A percentile compares a stretch with the other conserved stretches of the same genome.
Conservation (phyloP, 2,888 invertebrate genomes). For the Heliconius charithonia region DNA sequence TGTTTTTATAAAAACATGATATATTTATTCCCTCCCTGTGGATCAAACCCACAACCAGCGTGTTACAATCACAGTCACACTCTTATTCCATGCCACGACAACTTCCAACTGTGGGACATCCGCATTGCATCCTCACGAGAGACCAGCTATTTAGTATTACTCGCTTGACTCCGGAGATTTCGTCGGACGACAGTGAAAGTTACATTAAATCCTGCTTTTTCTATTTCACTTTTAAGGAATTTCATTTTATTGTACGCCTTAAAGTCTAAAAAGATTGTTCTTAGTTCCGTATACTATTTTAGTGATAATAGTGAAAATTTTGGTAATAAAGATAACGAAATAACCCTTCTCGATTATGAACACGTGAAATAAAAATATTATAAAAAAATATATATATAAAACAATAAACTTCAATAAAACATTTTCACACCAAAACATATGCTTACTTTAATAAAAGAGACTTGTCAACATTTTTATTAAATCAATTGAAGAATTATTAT, state of each 20-base stretch:
- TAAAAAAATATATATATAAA: neutral
- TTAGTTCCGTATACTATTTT: too few relatives aligned
- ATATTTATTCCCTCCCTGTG: too few relatives aligned
- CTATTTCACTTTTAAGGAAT: neutral
- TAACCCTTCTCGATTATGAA: neutral
- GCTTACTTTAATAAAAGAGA: neutral
- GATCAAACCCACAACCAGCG: too few relatives aligned
- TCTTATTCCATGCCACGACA: too few relatives aligned
- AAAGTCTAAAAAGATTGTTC: too few relatives aligned
- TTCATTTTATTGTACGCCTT: neutral
- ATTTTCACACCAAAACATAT: neutral
- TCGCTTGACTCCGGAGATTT: constrained; percentile 25
- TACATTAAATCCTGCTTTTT: constrained; percentile 23
- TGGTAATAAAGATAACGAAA: neutral
- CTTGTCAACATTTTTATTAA: neutral
- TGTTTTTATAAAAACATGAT: too few relatives aligned
- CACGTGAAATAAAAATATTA: neutral
- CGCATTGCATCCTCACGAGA: constrained; percentile 29
- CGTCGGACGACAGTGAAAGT: constrained; percentile 31
- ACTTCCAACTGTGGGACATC: constrained; percentile 17
- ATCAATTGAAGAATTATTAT: neutral
- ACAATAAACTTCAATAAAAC: neutral
- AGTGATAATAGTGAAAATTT: too few relatives aligned
- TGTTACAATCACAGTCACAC: too few relatives aligned
- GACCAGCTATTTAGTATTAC: constrained; percentile 28